These are phyloP conservation scores for Anoplolepis gracilipes DNA, from an alignment of 1,140 invertebrate species.

Conservation along the genomic window DNA sequence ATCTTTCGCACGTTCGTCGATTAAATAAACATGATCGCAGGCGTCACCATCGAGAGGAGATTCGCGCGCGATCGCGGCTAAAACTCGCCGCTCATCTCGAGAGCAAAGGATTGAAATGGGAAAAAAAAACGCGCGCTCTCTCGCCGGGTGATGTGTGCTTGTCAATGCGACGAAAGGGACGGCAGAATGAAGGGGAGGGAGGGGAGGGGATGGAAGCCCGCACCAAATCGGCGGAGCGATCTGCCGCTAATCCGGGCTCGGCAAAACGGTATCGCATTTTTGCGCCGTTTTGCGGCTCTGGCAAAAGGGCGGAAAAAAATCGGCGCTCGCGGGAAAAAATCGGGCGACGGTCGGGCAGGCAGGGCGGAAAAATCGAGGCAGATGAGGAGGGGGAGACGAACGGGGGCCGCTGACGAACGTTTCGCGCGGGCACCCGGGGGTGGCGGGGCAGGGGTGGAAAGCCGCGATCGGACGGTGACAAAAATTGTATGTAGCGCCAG, in stretches of 20 bases:
- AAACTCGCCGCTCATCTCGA: constrained; percentile 62
- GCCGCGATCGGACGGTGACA: constrained; percentile 77
- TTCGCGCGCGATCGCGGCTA: constrained; percentile 57
- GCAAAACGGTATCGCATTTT: constrained; percentile 84
- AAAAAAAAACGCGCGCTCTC: constrained; percentile 45
- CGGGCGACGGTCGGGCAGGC: constrained; percentile 58
- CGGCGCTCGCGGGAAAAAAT: constrained; percentile 68
- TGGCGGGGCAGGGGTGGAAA: constrained; percentile 76
- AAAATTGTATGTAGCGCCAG: constrained; percentile 80
- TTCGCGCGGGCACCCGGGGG: constrained; percentile 40
- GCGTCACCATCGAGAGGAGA: constrained; percentile 55
- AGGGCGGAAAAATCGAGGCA: constrained; percentile 69
- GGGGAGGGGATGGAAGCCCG: constrained; percentile 23
- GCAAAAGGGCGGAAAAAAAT: constrained; percentile 75
- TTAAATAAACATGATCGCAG: constrained; percentile 62
- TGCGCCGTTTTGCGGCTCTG: constrained; percentile 75
- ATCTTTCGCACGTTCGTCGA: constrained; percentile 55
- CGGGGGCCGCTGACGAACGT: background rate
- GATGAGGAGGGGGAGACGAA: background rate
- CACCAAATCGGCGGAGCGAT: constrained; percentile 77
- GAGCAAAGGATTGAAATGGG: constrained; percentile 58
- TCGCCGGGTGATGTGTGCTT: constrained; percentile 37
- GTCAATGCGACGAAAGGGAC: constrained; percentile 50
- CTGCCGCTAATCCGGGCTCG: constrained; percentile 78
- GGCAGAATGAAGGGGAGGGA: background rate